A percentile compares a stretch with the other conserved stretches of the same genome.
These are phyloP conservation scores for Poecile atricapillus DNA, from an alignment of 2,113 vertebrate genomes.

Conservation along the genomic window DNA sequence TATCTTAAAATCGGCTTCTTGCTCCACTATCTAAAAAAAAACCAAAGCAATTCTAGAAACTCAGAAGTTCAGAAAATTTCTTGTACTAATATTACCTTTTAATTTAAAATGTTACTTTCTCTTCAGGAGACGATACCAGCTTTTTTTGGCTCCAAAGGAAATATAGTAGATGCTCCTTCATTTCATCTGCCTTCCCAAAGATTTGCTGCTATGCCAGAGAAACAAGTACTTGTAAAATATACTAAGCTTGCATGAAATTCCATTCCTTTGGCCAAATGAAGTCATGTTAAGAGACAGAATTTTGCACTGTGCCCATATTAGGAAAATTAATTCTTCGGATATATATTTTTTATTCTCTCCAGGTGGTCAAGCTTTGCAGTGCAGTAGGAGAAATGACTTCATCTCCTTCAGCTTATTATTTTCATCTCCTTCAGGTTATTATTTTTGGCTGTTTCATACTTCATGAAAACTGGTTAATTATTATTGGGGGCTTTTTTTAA, in stretches of 20 bases:
- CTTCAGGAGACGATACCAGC: not conserved
- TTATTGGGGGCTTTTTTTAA: conserved; percentile 53
- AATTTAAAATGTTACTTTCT: not conserved
- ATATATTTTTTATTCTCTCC: conserved; percentile 56
- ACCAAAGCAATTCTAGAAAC: not conserved
- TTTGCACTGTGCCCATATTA: conserved; percentile 24
- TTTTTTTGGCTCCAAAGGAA: not conserved
- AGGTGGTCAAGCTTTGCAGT: conserved; percentile 66
- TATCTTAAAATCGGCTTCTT: not conserved
- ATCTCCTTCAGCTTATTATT: conserved; percentile 68
- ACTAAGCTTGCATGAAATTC: not conserved
- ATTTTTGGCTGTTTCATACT: conserved; percentile 61
- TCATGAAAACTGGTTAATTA: conserved; percentile 72
- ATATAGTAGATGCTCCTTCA: not conserved
- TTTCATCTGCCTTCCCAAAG: not conserved
- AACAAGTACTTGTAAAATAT: not conserved
- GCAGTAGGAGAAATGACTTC: conserved; percentile 65
- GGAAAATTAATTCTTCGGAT: conserved; percentile 59
- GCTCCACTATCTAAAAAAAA: not conserved
- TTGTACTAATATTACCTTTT: not conserved
- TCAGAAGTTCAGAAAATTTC: not conserved
- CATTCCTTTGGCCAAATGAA: conserved; percentile 10
- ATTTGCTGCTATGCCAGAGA: not conserved
- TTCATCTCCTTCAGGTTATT: conserved; percentile 68
- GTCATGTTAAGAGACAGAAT: not conserved